Base-by-base conservation (phyloP, 2,888 invertebrate species). In the Junonia oenone region DNA sequence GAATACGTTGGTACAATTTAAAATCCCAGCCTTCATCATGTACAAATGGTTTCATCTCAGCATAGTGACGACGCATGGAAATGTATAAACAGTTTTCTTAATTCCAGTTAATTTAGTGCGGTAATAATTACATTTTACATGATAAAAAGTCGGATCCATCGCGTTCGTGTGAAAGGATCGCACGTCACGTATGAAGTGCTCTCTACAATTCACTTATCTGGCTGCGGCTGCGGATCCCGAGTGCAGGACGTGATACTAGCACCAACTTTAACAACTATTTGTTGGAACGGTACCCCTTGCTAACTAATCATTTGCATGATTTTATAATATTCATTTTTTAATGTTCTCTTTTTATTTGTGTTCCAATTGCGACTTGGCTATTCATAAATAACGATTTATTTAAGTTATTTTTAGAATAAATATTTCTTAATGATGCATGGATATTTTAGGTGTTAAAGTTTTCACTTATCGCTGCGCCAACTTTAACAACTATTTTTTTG, bases 161-260 rank as follows among this genome's bases (percentile, higher is more conserved):
- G 26, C 54, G 45, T 6, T 8, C 35, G 54, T 60, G 62, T 56
- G 43, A 56, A 48, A 58, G 50, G 43, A 45, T 55, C 55, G 43
- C 51, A 56, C 65, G 68, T 72, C 76, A 75, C 77, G 77, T 76
- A 69, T 76, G 71, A 65, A 68, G 66, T 65, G 66, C 69, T 68
- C 71, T 73, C 74, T 72, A 76, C 75, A 79, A 81, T 81, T 81
- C 79, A 81, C 75, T 80, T 81, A 81, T 76, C 76, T 68, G 64
- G 65, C 67, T 61, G 59, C 56, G 58, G 61, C 64, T 65, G 63
- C 60, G 57, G 64, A 67, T 69, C 73, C 75, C 74, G 65, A 68
- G 71, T 68, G 73, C 72, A 63, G 70, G 64, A 79, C 79, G 78
- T 79, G 78, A 75, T 72, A 70, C 70, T 69, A 66, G 68, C 68